Conservation (phyloP, 2,888 invertebrate species). For the Eubasilissa splendida region DNA sequence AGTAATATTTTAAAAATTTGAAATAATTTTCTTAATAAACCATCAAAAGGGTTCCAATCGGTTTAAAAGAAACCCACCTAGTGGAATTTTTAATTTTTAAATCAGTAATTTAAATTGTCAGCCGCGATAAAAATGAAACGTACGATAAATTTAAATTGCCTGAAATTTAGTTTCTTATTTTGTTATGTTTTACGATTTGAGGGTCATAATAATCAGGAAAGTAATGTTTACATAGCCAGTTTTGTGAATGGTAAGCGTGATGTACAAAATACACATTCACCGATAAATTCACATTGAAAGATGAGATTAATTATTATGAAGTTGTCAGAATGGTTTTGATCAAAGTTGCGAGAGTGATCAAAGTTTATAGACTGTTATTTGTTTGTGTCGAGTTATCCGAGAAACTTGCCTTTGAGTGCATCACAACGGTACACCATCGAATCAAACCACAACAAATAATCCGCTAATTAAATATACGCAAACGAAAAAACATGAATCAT, state of each 20-base stretch:
- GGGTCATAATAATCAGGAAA: too few species aligned
- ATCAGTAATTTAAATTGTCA: too few species aligned
- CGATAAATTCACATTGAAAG: background rate
- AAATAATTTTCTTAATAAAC: too few species aligned
- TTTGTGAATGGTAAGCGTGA: background rate
- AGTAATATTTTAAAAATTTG: too few species aligned
- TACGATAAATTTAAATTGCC: too few species aligned
- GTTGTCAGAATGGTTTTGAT: constrained; percentile 14
- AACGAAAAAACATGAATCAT: constrained; percentile 12
- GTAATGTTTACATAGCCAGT: background rate
- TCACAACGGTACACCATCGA: constrained; percentile 16
- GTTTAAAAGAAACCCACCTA: too few species aligned
- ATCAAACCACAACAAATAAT: constrained; percentile 28
- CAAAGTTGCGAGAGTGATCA: background rate
- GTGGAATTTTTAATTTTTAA: too few species aligned
- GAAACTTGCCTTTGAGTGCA: constrained; percentile 24
- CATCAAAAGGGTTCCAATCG: too few species aligned
- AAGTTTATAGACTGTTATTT: constrained; percentile 5
- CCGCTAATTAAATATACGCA: constrained; percentile 8
- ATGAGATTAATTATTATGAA: constrained; percentile 1
- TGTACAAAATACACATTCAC: too few species aligned
- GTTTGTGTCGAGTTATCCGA: background rate
- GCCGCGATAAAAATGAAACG: too few species aligned
- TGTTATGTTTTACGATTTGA: too few species aligned
- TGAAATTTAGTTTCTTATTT: too few species aligned